Conservation (phyloP, 1,140 invertebrate species). For the Drosophila subpulchrella region DNA sequence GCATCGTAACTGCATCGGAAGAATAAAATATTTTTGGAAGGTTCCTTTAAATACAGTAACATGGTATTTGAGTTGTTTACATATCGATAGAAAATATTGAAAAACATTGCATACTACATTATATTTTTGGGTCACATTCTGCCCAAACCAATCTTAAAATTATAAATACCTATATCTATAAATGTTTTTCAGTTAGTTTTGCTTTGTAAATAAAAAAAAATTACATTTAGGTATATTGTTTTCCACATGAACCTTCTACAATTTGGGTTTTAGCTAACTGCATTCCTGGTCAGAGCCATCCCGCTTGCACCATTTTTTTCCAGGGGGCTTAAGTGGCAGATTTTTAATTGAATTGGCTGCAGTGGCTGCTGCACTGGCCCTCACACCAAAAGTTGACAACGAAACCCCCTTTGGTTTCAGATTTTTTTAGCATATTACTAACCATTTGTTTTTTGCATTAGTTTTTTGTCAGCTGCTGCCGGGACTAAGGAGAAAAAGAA, state of each 20-base stretch:
- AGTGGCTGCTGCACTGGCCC: constrained; percentile 59
- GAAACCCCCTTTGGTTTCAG: neutral
- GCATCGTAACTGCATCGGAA: neutral
- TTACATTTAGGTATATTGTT: neutral
- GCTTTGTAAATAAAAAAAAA: neutral
- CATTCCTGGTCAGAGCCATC: constrained; percentile 31
- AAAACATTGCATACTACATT: no score
- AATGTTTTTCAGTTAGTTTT: neutral
- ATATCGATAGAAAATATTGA: no score
- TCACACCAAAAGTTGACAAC: constrained; percentile 11
- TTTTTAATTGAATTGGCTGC: constrained; percentile 82
- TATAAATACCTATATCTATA: no score
- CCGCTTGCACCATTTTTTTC: constrained; percentile 19
- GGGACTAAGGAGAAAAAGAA: constrained; percentile 11
- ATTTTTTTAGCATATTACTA: constrained; percentile 73
- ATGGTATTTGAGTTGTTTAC: no score
- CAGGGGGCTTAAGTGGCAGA: constrained; percentile 75
- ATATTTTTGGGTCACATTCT: no score
- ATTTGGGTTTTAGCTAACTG: neutral
- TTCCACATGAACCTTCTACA: neutral
- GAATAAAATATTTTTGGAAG: no score
- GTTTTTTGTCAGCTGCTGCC: constrained; percentile 54
- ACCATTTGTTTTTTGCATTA: constrained; percentile 79
- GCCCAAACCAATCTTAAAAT: no score
- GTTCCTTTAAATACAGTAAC: no score